Percentiles rank a stretch among this genome's conserved stretches.
phyloP scores from a whole-genome alignment of 2,113 vertebrate genomes.

The Tragulus kanchil region DNA sequence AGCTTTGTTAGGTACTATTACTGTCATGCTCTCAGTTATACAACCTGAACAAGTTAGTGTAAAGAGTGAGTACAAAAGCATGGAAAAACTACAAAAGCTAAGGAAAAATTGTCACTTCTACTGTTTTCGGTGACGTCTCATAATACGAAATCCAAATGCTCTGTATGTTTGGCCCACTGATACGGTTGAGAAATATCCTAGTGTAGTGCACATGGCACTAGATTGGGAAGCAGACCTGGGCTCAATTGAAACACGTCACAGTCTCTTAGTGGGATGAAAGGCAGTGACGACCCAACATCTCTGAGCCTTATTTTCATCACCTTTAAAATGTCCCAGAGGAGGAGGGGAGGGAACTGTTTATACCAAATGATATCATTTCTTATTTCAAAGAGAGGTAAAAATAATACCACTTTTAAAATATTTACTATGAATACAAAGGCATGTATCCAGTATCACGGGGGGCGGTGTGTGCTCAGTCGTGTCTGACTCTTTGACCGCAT shows the following conservation, averaged over 20 bases:
- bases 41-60: not conserved
- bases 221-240: not conserved
- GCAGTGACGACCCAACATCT: not conserved
- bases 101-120: not conserved
- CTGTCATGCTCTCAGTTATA: not conserved
- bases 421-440: not conserved
- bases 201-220: not conserved
- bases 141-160: not conserved
- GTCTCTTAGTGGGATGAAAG: not conserved
- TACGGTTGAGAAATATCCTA: not conserved
- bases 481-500: not conserved
- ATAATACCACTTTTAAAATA: not conserved
- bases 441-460: not conserved
- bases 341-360: not conserved
- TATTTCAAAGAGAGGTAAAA: conserved; percentile 2
- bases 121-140: not conserved
- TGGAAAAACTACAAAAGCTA: not conserved
- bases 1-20: not conserved
- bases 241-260: not conserved
- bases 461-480: not conserved
- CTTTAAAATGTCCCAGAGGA: not conserved
- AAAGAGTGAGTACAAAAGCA: not conserved
- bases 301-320: not conserved
- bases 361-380: not conserved
- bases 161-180: not conserved